phyloP scores from a whole-genome alignment of 2,888 invertebrate genomes.

The Drosophila dives region DNA sequence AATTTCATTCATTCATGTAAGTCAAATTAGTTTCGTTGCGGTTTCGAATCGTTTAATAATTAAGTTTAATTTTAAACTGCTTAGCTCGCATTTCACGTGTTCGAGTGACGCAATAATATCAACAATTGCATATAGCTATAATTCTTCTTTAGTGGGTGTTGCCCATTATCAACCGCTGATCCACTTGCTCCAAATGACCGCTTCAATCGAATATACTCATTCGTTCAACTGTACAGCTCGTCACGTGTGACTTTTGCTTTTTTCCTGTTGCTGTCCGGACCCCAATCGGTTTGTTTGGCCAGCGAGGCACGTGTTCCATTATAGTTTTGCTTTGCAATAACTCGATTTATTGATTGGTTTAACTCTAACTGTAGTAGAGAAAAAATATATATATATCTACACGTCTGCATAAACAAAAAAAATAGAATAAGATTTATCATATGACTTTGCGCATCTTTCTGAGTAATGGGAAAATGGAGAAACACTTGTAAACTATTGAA shows the following conservation, averaged over 20 bases:
- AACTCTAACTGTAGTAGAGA: neutral
- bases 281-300: neutral
- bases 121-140: conserved; percentile 47
- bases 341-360: conserved; percentile 6
- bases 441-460: neutral
- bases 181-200: conserved; percentile 5
- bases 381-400: neutral
- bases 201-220: conserved; percentile 17
- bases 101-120: conserved; percentile 67
- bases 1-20: conserved; percentile 75
- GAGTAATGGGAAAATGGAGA: neutral
- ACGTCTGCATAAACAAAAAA: neutral
- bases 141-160: conserved; percentile 1
- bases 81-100: conserved; percentile 57
- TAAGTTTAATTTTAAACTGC: conserved; percentile 66
- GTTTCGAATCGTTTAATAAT: conserved; percentile 54
- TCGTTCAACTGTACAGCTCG: conserved; percentile 11
- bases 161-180: conserved; percentile 12
- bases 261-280: conserved; percentile 15
- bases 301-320: conserved; percentile 45
- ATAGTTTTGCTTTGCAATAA: conserved; percentile 13
- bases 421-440: neutral
- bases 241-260: conserved; percentile 46
- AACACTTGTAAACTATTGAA: neutral
- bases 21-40: conserved; percentile 58